phyloP scores from a whole-genome alignment of 2,797 vertebrate species.

The Agapornis canus region DNA sequence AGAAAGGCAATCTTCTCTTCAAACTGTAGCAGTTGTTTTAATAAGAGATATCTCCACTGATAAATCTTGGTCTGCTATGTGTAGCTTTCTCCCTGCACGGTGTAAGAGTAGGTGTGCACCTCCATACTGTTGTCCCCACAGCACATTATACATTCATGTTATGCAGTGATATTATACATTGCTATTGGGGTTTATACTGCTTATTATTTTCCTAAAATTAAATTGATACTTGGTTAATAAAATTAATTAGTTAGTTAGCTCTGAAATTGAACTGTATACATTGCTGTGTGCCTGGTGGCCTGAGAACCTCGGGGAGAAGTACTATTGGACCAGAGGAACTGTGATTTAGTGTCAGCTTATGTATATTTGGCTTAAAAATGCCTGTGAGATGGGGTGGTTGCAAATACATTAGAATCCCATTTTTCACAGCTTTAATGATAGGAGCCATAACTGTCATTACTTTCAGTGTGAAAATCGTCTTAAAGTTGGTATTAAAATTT shows the following conservation, averaged over 20 bases:
- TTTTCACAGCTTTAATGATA: neutral
- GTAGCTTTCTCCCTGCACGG: neutral
- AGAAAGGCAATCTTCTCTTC: neutral
- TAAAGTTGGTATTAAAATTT: neutral
- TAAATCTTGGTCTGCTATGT: fast-evolving
- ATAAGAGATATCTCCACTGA: neutral
- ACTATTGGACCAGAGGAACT: neutral
- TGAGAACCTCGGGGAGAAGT: neutral
- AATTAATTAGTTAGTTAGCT: neutral
- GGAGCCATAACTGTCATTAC: neutral
- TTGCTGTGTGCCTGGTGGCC: fast-evolving
- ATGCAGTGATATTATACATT: neutral
- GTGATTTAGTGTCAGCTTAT: fast-evolving
- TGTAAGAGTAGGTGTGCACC: neutral
- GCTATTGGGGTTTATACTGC: fast-evolving
- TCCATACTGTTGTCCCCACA: neutral
- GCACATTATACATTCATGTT: neutral
- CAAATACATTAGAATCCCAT: neutral
- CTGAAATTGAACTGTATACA: fast-evolving
- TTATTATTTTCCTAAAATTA: neutral
- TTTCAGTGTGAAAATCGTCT: neutral
- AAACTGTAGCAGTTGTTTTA: neutral
- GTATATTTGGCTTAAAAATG: fast-evolving
- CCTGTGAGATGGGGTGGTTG: neutral
- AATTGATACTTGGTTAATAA: neutral